phyloP scores from a whole-genome alignment of 2,797 vertebrate genomes.

The Esox lucius region DNA sequence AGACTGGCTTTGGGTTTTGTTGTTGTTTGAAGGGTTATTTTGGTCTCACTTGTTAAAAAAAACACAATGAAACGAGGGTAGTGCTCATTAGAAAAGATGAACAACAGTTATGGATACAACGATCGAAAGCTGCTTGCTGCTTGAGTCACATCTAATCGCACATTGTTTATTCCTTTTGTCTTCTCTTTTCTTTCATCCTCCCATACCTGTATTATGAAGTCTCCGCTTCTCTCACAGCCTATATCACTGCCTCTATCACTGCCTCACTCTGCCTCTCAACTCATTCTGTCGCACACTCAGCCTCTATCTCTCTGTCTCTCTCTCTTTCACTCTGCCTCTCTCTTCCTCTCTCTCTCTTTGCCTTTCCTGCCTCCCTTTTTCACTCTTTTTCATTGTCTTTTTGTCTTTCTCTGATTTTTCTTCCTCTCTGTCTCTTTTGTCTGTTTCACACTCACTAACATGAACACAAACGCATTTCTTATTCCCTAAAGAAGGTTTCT shows the following conservation, averaged over 20 bases:
- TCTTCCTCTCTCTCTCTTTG: background rate
- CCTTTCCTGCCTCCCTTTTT: background rate
- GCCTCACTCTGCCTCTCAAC: no score
- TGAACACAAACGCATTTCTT: conserved; percentile 5
- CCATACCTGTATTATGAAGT: background rate
- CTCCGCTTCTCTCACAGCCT: background rate
- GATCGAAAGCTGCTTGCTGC: background rate
- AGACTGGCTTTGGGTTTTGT: background rate
- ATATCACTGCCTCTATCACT: background rate
- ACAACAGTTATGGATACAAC: background rate
- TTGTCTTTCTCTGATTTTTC: background rate
- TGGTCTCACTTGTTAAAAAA: conserved; percentile 16
- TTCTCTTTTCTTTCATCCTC: conserved; percentile 4
- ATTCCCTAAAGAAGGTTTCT: conserved; percentile 8
- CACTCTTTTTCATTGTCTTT: background rate
- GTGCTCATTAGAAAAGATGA: background rate
- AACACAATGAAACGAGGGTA: conserved; percentile 8
- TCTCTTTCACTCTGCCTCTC: background rate
- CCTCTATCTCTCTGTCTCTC: no score
- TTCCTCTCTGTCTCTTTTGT: background rate
- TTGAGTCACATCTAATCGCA: conserved; percentile 9
- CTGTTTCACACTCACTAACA: background rate
- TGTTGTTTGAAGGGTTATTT: background rate
- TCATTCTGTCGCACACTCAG: background rate
- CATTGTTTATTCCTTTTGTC: conserved; percentile 9